phyloP scores from a whole-genome alignment of 2,113 vertebrate genomes.

The Arvicanthis niloticus region DNA sequence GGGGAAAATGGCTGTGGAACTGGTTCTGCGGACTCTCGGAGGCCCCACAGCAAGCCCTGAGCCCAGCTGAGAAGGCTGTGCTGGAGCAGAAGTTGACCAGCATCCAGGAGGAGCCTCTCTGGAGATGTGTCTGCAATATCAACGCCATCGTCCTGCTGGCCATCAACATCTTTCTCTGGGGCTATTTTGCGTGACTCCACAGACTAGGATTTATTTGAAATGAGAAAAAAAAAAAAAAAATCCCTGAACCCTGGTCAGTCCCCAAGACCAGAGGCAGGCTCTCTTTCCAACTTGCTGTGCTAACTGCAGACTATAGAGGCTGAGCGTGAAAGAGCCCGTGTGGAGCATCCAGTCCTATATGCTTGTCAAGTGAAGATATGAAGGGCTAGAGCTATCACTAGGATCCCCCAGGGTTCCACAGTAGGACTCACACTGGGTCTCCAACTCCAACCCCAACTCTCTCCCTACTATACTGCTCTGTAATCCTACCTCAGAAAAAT shows the following conservation, averaged over 20 bases:
- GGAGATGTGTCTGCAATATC: constrained; percentile 90
- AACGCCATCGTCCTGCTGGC: constrained; percentile 92
- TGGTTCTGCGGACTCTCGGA: constrained; percentile 92
- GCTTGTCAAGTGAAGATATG: too few relatives aligned
- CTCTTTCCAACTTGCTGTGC: not conserved
- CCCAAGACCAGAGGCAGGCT: not conserved
- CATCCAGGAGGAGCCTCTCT: constrained; percentile 90
- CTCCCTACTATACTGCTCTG: not conserved
- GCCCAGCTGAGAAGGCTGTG: constrained; percentile 83
- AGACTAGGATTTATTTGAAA: not conserved
- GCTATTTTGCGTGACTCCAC: constrained; percentile 86
- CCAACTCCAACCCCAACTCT: not conserved
- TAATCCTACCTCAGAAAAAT: constrained; percentile 12
- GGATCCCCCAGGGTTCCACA: not conserved
- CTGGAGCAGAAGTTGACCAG: constrained; percentile 88
- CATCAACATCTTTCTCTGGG: constrained; percentile 94
- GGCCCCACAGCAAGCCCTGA: constrained; percentile 52
- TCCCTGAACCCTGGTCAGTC: too few relatives aligned
- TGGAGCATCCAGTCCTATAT: not conserved
- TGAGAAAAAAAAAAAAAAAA: not conserved
- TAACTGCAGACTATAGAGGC: not conserved
- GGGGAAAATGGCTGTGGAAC: constrained; percentile 85
- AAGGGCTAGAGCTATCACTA: not conserved
- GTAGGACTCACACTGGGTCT: not conserved
- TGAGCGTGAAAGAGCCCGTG: not conserved